A percentile compares a stretch with the other conserved stretches of the same genome.
Conservation (phyloP, 2,888 invertebrate genomes). For the Cerceris rybyensis region DNA sequence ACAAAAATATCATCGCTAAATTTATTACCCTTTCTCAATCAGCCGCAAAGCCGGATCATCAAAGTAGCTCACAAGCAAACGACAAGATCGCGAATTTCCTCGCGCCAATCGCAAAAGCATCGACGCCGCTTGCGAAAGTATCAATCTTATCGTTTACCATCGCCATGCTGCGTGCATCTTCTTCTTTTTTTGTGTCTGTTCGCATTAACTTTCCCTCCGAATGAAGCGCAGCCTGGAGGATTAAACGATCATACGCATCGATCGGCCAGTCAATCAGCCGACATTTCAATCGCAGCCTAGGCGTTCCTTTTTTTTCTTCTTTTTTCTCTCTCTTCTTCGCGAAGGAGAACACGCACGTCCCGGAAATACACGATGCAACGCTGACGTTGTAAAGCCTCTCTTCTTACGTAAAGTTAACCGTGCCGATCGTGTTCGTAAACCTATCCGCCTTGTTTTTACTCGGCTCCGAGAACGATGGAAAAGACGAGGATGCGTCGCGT, state of each 20-base stretch:
- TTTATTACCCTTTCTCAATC: too few relatives aligned
- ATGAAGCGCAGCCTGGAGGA: not conserved
- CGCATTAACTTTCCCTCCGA: slow-evolving; percentile 17
- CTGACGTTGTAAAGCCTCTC: slow-evolving; percentile 34
- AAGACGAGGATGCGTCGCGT: slow-evolving; percentile 24
- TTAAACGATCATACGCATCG: slow-evolving; percentile 20
- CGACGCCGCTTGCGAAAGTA: too few relatives aligned
- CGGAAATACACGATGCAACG: slow-evolving; percentile 27
- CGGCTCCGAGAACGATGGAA: slow-evolving; percentile 22
- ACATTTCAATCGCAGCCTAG: slow-evolving; percentile 14
- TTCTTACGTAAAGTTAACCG: slow-evolving; percentile 45
- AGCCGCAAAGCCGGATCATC: too few relatives aligned
- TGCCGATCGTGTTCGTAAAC: slow-evolving; percentile 29
- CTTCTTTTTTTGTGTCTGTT: slow-evolving; percentile 9
- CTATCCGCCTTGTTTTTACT: slow-evolving; percentile 48
- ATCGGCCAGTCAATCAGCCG: slow-evolving; percentile 20
- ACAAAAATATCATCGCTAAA: too few relatives aligned
- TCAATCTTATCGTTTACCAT: too few relatives aligned
- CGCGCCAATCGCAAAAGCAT: not conserved
- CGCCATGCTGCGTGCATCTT: not conserved
- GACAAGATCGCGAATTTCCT: too few relatives aligned
- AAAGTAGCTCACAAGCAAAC: too few relatives aligned
- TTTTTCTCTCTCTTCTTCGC: not conserved
- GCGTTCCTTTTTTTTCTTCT: not conserved
- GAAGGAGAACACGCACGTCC: slow-evolving; percentile 1